Base-by-base conservation (phyloP, 2,113 vertebrate species). In the Myiozetetes cayanensis region DNA sequence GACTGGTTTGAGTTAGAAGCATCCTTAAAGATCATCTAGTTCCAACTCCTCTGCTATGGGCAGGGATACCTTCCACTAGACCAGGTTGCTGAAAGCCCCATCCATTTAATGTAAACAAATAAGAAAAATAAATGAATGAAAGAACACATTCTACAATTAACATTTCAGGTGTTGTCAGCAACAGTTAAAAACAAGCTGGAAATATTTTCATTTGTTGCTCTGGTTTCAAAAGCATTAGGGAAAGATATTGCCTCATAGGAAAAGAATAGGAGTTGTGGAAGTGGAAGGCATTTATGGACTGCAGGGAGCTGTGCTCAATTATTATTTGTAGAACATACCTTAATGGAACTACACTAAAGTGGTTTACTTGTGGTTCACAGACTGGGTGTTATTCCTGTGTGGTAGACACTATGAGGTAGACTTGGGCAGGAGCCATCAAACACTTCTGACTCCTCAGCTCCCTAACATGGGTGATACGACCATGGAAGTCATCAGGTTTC, bases 401-500 rank as follows among this genome's bases (percentile, higher is more conserved):
- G 70, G 79, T 49, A 91, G 82, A 74, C 59, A 63, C 24, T 17
- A 22, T 58, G 70, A 95, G 70, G 61, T 7, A 65, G 49, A 68
- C 44, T 96, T 93, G 80, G 92, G 61, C 39, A 72, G 58, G 50
- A 96, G 91, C 91, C 83, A 90, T 44, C 41, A 39, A 85, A 62
- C 16, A 8, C 20, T 90, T 86, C 56, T 88, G 72, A 53, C 25
- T 90, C 62, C 76, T 73, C 58, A 87, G 75, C 79, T 50, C 74
- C 18, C 1, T 41, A 81, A 87, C 18, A 44, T 27, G 46, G 28
- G 56, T 59, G 70, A 75, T 67, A 84, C 1, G 22, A 58, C 50
- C 53, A 82, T 50, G 61, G 86, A 93, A 88, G 35, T 17, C 33
- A 82, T 39, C 88, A 81, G 52, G 22, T 87, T 87, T 85, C 66